Evolutionary conservation across 2,888 invertebrate species (phyloP), one percentile per base, ranked within the genome.

Genomic region (Orthonychiurus folsomi): DNA sequence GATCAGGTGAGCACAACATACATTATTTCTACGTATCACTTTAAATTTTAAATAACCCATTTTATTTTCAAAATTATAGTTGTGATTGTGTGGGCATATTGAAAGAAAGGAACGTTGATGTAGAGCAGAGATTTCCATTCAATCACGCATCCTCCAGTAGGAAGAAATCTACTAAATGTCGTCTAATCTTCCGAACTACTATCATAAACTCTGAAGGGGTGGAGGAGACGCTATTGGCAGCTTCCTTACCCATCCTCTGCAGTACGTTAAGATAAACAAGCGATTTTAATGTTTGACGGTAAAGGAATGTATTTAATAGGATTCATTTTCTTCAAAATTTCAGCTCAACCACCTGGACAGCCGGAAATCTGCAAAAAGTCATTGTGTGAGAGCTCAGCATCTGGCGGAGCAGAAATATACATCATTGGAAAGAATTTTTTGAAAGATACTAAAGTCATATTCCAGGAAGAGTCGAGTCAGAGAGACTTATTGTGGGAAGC

Each of bases 31-130:
- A 52, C 52, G 5, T 48, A 12, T 52, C 21, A 52, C 24, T 52
- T 48, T 48, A n/a, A 20, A 52, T 52, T 5, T 37, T 57, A 15
- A 12, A 23, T 28, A 37, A 59, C 54, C 28, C 23, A 53, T 63
- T 56, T 15, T 57, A n/a, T 56, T 12, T 54, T 61, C 61, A 27
- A n/a, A n/a, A n/a, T n/a, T n/a, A n/a, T 73, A 83, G 83, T 54
- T 92, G 96, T 77, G 96, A 97, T 81, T 96, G 96, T 80, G 94
- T 97, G 63, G 96, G 96, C 18, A 96, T 96, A 73, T 81, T 96
- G 69, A 96, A 81, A 82, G 93, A 93, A 77, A 84, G 95, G 70
- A 95, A 95, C 79, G 94, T 95, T 25, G 95, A 96, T 78, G 95
- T 96, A 24, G 90, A 91, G 76, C 88, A 89, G 76, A 80, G 94